Base-by-base conservation (phyloP, 2,888 invertebrate genomes). In the Morinoia aosen region DNA sequence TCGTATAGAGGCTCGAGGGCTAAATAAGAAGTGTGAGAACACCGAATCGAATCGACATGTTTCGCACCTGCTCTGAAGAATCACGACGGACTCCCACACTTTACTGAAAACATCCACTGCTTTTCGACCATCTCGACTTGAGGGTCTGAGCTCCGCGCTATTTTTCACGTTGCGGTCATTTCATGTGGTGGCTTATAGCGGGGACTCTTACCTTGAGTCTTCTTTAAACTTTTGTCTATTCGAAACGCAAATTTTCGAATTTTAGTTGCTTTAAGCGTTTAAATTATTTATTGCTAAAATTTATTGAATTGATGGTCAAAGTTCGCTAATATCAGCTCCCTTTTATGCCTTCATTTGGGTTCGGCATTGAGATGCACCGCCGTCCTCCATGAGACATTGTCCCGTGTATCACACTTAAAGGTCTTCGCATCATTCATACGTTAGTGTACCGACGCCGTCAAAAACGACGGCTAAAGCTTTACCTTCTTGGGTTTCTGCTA, bases 11-110 rank as follows among this genome's bases (percentile, higher is more conserved):
- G 33, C 93, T 93, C 93, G 93, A 57, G 57, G 57, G 57, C 93
- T 93, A 93, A 93, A 93, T 93, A 93, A 93, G 93, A 93, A 93
- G 57, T 57, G 93, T 93, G 93, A 93, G 57, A 93, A 93, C 48
- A 25, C 48, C 56, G 93, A 93, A 39, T 58, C 33, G n/a, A 57
- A 93, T 93, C 93, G 93, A 93, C 93, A 33, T 57, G 57, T 57
- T 90, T 56, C 93, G 56, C 93, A 93, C 93, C 93, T 93, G 93
- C 57, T 57, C 93, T 57, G n/a, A 57, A 57, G 57, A 56, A 57
- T 93, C 93, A 93, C 93, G 57, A 10, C 93, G 93, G 93, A 48
- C 57, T 93, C 93, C 93, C 11, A 56, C 57, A 57, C 57, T n/a
- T 40, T 48, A 16, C 90, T 90, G 33, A 90, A 90, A 90, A 90